A percentile compares a stretch with the other conserved stretches of the same genome.
These are phyloP conservation scores for Pseudomyrmex concolor DNA, from an alignment of 1,140 invertebrate species.

Conservation along the genomic window DNA sequence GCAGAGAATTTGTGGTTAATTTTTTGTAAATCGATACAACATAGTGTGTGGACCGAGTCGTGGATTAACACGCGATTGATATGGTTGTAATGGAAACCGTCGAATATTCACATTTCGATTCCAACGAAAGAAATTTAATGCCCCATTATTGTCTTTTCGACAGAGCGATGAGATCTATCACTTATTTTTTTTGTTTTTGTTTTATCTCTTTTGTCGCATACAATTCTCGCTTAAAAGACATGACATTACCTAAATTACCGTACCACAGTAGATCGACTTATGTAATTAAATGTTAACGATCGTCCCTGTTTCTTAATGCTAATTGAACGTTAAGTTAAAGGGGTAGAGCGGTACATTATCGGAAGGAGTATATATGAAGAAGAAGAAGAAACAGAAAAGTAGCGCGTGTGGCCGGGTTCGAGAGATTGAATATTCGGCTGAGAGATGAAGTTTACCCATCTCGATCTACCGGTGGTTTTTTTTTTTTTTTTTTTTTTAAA, in stretches of 20 bases:
- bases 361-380: background rate
- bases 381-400: slow-evolving; percentile 5
- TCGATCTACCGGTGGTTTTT: too few species aligned
- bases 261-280: slow-evolving; percentile 13
- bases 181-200: background rate
- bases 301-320: background rate
- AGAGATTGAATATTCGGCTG: slow-evolving; percentile 28
- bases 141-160: slow-evolving; percentile 6
- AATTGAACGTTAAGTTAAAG: background rate
- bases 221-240: background rate
- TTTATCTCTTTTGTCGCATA: too few species aligned
- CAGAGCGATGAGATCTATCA: slow-evolving; percentile 15
- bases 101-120: slow-evolving; percentile 2
- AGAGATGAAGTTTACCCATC: too few species aligned
- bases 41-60: background rate
- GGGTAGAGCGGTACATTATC: too few species aligned
- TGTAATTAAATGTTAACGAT: background rate
- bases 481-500: too few species aligned
- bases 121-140: slow-evolving; percentile 18
- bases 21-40: too few species aligned
- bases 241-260: background rate
- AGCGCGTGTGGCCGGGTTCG: background rate
- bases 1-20: background rate
- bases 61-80: slow-evolving; percentile 34
- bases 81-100: slow-evolving; percentile 12